Evolutionary conservation across 2,797 vertebrate genomes (phyloP).

Genomic region (Microhierax caerulescens): DNA sequence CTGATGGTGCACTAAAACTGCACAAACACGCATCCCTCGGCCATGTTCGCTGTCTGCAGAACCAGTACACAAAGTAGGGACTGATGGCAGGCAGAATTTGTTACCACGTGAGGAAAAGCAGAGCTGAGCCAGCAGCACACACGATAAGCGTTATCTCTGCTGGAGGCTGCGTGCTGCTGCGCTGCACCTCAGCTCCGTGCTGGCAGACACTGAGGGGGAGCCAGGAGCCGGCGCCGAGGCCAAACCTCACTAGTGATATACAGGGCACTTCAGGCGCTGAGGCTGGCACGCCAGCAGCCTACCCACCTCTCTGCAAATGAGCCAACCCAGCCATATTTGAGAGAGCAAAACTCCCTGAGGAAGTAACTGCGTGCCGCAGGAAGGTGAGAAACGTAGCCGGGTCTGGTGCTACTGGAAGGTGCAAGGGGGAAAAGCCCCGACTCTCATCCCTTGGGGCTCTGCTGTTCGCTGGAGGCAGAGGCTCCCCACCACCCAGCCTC

Average conservation of each 20-base stretch:
- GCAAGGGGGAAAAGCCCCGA: not conserved
- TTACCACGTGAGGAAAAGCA: not conserved
- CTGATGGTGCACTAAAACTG: fast-evolving
- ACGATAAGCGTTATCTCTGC: not conserved
- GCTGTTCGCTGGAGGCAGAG: not conserved
- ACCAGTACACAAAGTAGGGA: not conserved
- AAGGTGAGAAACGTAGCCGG: not conserved
- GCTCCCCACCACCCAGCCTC: not conserved
- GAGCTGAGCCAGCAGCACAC: not conserved
- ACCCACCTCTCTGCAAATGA: not conserved
- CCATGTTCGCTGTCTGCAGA: fast-evolving
- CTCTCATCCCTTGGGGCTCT: not conserved
- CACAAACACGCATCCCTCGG: fast-evolving
- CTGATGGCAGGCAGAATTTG: not conserved
- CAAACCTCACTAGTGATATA: not conserved
- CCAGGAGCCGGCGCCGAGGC: fast-evolving
- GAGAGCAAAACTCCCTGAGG: not conserved
- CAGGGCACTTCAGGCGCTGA: fast-evolving
- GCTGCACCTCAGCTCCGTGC: not conserved
- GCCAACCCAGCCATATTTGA: fast-evolving
- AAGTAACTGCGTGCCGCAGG: not conserved
- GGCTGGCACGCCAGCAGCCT: not conserved
- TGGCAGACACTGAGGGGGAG: not conserved
- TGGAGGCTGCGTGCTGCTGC: fast-evolving
- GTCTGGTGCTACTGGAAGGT: not conserved